Evolutionary conservation across 2,113 vertebrate genomes (phyloP).

Genomic region (Dasyurus viverrinus): DNA sequence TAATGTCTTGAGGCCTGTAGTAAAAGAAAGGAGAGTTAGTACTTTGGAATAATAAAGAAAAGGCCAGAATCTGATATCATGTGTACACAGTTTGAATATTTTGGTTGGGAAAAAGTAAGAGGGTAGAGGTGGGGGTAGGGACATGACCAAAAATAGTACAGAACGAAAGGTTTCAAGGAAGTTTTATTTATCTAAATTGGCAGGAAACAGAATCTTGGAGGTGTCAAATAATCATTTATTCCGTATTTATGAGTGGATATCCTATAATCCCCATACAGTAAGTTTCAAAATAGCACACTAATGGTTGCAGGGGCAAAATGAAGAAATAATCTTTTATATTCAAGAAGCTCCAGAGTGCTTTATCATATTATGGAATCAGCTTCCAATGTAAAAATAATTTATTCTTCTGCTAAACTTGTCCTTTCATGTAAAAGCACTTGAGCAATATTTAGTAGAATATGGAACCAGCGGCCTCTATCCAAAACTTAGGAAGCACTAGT

Average conservation of each 20-base stretch:
- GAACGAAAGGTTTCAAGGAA: conserved; percentile 74
- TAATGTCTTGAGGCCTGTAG: conserved; percentile 93
- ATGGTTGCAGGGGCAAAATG: conserved; percentile 72
- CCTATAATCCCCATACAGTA: conserved; percentile 73
- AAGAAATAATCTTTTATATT: conserved; percentile 70
- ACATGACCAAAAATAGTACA: conserved; percentile 65
- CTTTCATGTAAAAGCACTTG: not conserved
- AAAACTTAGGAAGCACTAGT: conserved; percentile 32
- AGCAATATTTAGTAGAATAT: conserved; percentile 28
- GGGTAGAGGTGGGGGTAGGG: not conserved
- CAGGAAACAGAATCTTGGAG: conserved; percentile 76
- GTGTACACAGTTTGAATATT: conserved; percentile 55
- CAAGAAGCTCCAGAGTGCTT: conserved; percentile 57
- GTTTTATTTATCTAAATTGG: conserved; percentile 80
- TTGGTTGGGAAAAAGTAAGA: conserved; percentile 59
- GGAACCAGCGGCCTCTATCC: conserved; percentile 11
- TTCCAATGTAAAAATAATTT: conserved; percentile 42
- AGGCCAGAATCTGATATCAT: conserved; percentile 31
- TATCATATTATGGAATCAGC: conserved; percentile 27
- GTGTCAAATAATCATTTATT: conserved; percentile 78
- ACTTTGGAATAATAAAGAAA: not conserved
- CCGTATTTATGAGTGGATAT: conserved; percentile 75
- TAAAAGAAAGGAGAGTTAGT: not conserved
- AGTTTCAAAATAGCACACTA: conserved; percentile 78
- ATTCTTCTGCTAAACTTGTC: conserved; percentile 16